These are phyloP conservation scores for Platysteira castanea DNA, from an alignment of 2,113 vertebrate species.

Conservation along the genomic window DNA sequence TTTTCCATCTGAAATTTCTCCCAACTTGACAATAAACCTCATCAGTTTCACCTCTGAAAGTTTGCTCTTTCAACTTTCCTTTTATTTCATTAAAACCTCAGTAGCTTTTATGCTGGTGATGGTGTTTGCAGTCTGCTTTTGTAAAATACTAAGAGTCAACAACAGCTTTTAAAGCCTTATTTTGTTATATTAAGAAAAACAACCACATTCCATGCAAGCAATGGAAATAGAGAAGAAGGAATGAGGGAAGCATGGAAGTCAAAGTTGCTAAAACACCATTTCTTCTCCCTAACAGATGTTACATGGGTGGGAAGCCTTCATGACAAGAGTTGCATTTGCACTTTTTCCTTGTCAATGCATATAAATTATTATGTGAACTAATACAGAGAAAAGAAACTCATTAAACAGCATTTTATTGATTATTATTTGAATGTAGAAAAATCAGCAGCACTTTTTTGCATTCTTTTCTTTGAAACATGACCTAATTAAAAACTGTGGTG, in stretches of 20 bases:
- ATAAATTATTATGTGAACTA: neutral
- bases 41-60: neutral
- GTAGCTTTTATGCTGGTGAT: neutral
- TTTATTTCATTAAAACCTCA: neutral
- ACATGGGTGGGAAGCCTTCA: neutral
- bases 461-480: constrained; percentile 16
- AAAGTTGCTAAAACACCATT: neutral
- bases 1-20: neutral
- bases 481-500: neutral
- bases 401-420: neutral
- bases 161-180: neutral
- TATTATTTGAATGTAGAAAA: neutral
- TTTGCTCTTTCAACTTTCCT: neutral
- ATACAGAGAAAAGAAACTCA: neutral
- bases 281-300: neutral
- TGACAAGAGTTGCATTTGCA: neutral
- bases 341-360: neutral
- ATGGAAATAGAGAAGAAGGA: neutral
- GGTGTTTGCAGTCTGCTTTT: neutral
- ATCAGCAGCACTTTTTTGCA: neutral
- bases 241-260: neutral
- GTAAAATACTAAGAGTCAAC: neutral
- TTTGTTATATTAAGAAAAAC: neutral
- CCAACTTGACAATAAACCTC: neutral
- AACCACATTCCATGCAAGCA: neutral